A percentile compares a stretch with the other conserved stretches of the same genome.
These are phyloP conservation scores for Pseudachorutes palmiensis DNA, from an alignment of 1,140 invertebrate species.

Conservation along the genomic window DNA sequence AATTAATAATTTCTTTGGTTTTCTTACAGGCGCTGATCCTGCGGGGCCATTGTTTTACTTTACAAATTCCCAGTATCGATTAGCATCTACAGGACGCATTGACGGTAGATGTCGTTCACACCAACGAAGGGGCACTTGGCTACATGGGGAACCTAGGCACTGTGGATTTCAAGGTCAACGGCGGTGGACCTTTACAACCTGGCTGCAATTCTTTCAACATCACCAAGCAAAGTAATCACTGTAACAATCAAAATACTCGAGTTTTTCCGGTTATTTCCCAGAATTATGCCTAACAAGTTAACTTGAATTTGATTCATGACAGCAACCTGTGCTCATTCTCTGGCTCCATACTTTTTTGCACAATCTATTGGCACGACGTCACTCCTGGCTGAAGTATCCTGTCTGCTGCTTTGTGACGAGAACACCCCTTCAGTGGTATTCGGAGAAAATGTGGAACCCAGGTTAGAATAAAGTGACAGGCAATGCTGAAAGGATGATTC, in stretches of 20 bases:
- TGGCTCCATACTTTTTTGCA: constrained; percentile 3
- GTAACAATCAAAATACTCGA: neutral
- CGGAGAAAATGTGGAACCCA: neutral
- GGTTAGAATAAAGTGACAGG: too few species aligned
- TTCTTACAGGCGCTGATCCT: neutral
- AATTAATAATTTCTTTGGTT: neutral
- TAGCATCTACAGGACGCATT: constrained; percentile 52
- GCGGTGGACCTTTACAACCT: constrained; percentile 10
- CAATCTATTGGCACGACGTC: neutral
- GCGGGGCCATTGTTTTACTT: constrained; percentile 32
- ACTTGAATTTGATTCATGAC: neutral
- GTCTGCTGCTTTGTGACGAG: neutral
- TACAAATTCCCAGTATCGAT: constrained; percentile 45
- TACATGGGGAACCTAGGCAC: constrained; percentile 50
- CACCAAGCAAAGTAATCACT: neutral
- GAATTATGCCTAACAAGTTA: neutral
- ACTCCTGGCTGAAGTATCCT: neutral
- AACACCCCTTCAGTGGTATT: neutral
- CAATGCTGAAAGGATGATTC: too few species aligned
- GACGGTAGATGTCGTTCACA: constrained; percentile 61
- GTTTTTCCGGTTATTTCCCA: neutral
- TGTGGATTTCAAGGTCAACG: constrained; percentile 46
- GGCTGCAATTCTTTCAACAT: neutral
- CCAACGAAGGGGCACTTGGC: constrained; percentile 54
- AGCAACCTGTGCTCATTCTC: constrained; percentile 9